Base-by-base conservation (phyloP, 2,888 invertebrate genomes). In the Alcis repandata region DNA sequence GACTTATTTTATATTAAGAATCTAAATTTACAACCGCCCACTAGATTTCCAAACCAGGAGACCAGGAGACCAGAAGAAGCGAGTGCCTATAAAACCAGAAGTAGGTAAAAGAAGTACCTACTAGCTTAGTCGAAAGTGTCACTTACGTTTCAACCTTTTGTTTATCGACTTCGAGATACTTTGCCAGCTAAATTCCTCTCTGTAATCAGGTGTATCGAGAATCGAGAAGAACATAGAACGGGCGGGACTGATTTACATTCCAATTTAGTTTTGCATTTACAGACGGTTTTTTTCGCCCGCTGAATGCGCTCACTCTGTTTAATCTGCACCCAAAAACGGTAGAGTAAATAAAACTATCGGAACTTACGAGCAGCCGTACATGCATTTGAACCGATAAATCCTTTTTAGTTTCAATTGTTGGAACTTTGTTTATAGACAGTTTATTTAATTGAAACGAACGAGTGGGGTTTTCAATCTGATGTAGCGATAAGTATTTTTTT, bases 201-300 rank as follows among this genome's bases (percentile, higher is more conserved):
- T 76, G 84, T 87, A 88, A 89, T 89, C 88, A 89, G 88, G 84
- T 88, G 86, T 85, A 85, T 87, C 79, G 83, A 79, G 78, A 82
- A 82, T 83, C 77, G 80, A 78, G 79, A 72, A 77, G 73, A 82
- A 88, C 88, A 86, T 72, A 75, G 76, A 87, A 86, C 84, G 82
- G 89, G 89, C 85, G 87, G 87, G 77, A 81, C 85, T 85, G 88
- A 90, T 90, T 87, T 89, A 89, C 88, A 89, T 88, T 85, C 83
- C 87, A 87, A 88, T 89, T 87, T 86, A 83, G 85, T 86, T 87
- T 84, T 84, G 83, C 86, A 87, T 88, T 85, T 78, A 73, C 77
- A 77, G 76, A 73, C 82, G 81, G 83, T 87, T 87, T 87, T 86
- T 86, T 84, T 76, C 77, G 74, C 71, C 74, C 32, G 75, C 73